phyloP scores from a whole-genome alignment of 2,797 vertebrate species.

The Onychomys arenicola region DNA sequence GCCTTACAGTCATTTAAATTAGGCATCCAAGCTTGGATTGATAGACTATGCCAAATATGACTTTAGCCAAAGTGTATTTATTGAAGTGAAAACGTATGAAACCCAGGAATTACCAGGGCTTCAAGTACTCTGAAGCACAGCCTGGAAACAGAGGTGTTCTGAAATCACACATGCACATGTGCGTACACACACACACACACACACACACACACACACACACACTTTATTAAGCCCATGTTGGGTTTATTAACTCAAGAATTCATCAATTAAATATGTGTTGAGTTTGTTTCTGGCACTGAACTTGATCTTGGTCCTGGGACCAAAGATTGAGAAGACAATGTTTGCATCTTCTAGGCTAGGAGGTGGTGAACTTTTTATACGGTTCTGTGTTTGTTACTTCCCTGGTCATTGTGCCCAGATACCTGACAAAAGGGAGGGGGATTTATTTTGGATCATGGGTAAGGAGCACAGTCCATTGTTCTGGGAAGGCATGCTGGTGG shows the following conservation, averaged over 20 bases:
- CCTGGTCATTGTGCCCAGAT: neutral
- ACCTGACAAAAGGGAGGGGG: neutral
- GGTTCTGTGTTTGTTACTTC: neutral
- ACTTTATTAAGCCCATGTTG: neutral
- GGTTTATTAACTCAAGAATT: neutral
- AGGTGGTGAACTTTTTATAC: neutral
- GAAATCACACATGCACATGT: neutral
- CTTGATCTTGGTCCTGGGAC: neutral
- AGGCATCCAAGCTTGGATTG: conserved; percentile 27
- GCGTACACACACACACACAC: neutral
- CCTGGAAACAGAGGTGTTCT: neutral
- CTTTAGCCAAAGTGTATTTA: neutral
- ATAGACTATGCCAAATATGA: neutral
- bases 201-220: neutral
- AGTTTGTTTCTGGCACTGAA: neutral
- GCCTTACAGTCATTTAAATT: conserved; percentile 43
- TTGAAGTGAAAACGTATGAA: conserved; percentile 3
- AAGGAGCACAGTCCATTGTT: neutral
- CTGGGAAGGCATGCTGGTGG: neutral
- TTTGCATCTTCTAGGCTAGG: neutral
- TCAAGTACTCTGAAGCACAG: neutral
- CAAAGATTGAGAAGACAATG: neutral
- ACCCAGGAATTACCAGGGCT: neutral
- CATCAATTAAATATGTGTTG: neutral
- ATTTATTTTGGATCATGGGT: neutral